Conservation (phyloP, 2,113 vertebrate genomes). For the Coregonus clupeaformis region DNA sequence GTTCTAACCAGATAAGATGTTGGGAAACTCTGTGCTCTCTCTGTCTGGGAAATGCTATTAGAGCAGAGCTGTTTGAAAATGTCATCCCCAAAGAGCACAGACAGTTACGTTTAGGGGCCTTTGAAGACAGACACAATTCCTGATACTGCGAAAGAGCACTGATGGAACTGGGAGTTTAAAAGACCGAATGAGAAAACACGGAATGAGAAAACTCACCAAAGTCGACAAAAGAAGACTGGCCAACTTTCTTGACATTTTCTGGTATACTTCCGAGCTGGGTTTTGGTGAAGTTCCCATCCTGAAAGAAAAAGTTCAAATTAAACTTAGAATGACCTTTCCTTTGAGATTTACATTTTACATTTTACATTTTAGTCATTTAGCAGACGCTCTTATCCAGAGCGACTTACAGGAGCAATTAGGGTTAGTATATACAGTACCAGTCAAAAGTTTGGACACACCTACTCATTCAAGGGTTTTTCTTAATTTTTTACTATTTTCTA, state of each 20-base stretch:
- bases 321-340: background rate
- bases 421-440: too few relatives aligned
- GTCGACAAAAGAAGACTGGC: slow-evolving; percentile 93
- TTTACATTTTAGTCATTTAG: too few relatives aligned
- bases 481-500: too few relatives aligned
- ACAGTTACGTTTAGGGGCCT: slow-evolving; percentile 39
- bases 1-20: slow-evolving; percentile 62
- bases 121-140: slow-evolving; percentile 41
- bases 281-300: slow-evolving; percentile 89
- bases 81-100: slow-evolving; percentile 29
- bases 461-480: too few relatives aligned
- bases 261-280: slow-evolving; percentile 38
- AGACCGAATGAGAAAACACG: background rate
- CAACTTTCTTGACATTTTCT: slow-evolving; percentile 59
- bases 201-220: slow-evolving; percentile 75
- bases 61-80: slow-evolving; percentile 30
- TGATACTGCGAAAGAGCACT: slow-evolving; percentile 36
- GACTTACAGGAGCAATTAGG: too few relatives aligned
- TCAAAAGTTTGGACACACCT: too few relatives aligned
- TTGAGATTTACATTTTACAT: too few relatives aligned
- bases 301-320: slow-evolving; percentile 37
- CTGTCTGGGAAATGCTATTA: slow-evolving; percentile 14
- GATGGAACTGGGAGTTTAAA: slow-evolving; percentile 26
- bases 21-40: slow-evolving; percentile 28
- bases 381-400: too few relatives aligned